Evolutionary conservation across 1,140 invertebrate species (phyloP).

Genomic region (Bombus vancouverensis): DNA sequence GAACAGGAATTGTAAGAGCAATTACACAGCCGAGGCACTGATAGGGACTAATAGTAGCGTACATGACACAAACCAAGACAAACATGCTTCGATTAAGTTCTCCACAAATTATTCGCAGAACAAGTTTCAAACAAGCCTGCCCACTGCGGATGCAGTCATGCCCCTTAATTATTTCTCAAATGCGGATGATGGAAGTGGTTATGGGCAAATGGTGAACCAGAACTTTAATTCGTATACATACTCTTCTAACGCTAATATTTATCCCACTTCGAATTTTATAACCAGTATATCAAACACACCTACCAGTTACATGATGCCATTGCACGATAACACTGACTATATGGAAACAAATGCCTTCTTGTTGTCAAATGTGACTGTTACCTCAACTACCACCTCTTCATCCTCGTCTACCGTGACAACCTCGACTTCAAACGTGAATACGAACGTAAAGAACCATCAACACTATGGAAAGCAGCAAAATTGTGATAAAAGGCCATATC

Average conservation of each 20-base stretch:
- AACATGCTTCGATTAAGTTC: constrained; percentile 77
- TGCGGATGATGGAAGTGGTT: constrained; percentile 75
- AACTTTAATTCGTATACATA: constrained; percentile 81
- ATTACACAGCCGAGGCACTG: constrained; percentile 85
- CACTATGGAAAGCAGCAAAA: constrained; percentile 68
- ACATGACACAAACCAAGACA: constrained; percentile 76
- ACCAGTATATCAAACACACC: constrained; percentile 79
- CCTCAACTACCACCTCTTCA: constrained; percentile 65
- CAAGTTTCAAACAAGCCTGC: constrained; percentile 74
- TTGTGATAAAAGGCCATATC: constrained; percentile 73
- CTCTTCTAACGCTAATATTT: constrained; percentile 80
- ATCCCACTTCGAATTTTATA: constrained; percentile 79
- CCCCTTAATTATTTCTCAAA: constrained; percentile 81
- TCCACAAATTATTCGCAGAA: constrained; percentile 78
- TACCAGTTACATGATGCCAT: constrained; percentile 80
- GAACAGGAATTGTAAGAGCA: constrained; percentile 82
- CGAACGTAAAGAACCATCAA: constrained; percentile 74
- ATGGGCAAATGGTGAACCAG: constrained; percentile 80
- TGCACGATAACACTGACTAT: constrained; percentile 80
- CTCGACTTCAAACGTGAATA: constrained; percentile 52
- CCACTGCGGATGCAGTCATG: constrained; percentile 75
- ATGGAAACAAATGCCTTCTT: constrained; percentile 78
- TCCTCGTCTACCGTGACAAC: constrained; percentile 57
- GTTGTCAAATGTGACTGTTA: constrained; percentile 71
- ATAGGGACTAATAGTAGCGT: constrained; percentile 80